These are phyloP conservation scores for Drosophila sp. DNA, from an alignment of 1,140 invertebrate genomes.

Conservation along the genomic window DNA sequence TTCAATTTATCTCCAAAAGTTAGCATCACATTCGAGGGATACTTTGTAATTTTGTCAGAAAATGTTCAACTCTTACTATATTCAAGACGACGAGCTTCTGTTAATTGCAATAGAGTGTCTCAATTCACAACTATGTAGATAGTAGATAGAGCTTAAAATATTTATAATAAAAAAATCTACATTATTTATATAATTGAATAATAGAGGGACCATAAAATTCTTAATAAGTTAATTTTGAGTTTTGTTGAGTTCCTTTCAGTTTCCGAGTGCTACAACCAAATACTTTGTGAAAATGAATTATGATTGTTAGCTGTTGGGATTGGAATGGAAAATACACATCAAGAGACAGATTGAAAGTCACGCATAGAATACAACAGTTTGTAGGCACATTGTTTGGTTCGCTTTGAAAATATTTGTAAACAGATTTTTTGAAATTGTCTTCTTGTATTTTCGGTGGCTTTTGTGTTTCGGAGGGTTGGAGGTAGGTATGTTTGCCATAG, in stretches of 20 bases:
- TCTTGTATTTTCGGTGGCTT: conserved; percentile 67
- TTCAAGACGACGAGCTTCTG: too few relatives aligned
- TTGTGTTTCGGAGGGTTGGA: conserved; percentile 52
- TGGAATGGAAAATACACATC: conserved; percentile 14
- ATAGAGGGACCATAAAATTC: not conserved
- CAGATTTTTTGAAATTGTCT: conserved; percentile 72
- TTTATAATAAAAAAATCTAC: too few relatives aligned
- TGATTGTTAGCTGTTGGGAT: conserved; percentile 15
- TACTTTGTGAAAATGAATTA: not conserved
- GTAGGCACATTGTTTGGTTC: conserved; percentile 63
- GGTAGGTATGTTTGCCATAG: conserved; percentile 63
- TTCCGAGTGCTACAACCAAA: not conserved
- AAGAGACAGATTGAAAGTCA: conserved; percentile 56
- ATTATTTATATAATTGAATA: too few relatives aligned
- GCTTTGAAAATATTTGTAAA: conserved; percentile 83
- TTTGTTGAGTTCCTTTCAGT: not conserved
- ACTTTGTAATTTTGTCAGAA: too few relatives aligned
- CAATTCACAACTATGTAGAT: too few relatives aligned
- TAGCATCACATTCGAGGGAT: too few relatives aligned
- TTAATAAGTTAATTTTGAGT: not conserved
- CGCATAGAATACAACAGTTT: conserved; percentile 45
- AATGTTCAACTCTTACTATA: too few relatives aligned
- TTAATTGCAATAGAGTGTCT: too few relatives aligned
- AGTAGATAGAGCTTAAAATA: too few relatives aligned
- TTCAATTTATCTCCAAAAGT: too few relatives aligned